Base-by-base conservation (phyloP, 2,797 vertebrate genomes). In the Argentina silus region DNA sequence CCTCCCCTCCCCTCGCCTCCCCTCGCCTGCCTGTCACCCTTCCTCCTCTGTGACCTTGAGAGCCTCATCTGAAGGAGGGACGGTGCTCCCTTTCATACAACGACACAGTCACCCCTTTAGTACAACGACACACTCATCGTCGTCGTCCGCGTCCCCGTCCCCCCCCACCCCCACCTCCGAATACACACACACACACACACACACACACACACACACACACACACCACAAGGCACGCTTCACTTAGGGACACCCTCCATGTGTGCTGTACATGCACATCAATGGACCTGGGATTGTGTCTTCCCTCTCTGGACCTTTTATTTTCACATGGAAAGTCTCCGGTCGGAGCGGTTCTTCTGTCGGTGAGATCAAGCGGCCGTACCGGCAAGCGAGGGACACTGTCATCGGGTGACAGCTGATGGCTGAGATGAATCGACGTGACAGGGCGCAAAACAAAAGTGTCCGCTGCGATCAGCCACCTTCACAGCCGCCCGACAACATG, bases 11-110 rank as follows among this genome's bases (percentile, higher is more conserved):
- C 11, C 64, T 66, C 12, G 61, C 51, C 78, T 89, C 85, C 63
- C 10, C 60, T 66, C 21, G 61, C 43, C 78, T 89, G 85, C 85
- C 79, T 81, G 81, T 88, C 88, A 87, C 78, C 84, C 84, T 45
- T 87, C 76, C 83, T 81, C 85, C 74, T 82, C 88, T 76, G 70
- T 89, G 92, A 92, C 92, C 91, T 92, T 93, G 90, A 91, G 90
- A 91, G 82, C 85, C 59, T 56, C 6, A 83, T 76, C 87, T 79
- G 80, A 81, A 91, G 83, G 81, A 77, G 77, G 73, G 81, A 86
- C 73, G 82, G 84, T 77, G 78, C 77, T 75, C 67, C 53, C 84
- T 67, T 56, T 73, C 78, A 85, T 79, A 75, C 75, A 21, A 47
- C 15, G 6, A 44, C 43, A 64, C 62, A 47, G n/a, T 19, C 15